Evolutionary conservation across 2,113 vertebrate genomes (phyloP), one percentile per base, ranked within the genome.

Genomic region (Trogon surrucura): DNA sequence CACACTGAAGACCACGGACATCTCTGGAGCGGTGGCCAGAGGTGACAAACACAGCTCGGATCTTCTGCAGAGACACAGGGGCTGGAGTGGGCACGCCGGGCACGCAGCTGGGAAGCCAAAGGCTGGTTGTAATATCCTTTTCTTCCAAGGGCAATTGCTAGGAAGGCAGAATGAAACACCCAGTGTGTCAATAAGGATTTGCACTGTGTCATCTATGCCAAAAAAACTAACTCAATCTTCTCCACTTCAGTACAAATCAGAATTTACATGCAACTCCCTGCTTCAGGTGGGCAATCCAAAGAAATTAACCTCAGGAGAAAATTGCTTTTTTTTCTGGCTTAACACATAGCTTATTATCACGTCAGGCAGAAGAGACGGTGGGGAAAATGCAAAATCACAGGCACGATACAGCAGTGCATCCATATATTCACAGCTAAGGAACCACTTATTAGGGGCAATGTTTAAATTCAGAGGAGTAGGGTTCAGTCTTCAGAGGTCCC

Each of bases 241-340:
- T 92, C 50, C 85, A 90, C 79, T 95, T 95, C 94, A 93, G 90
- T 48, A 86, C 80, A 94, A 94, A 96, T 93, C 48, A 91, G 93
- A 93, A 87, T 97, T 96, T 92, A 91, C 90, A 91, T 96, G 91
- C 91, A 95, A 67, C 87, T 70, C 34, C 91, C 84, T 36, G 89
- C 89, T 96, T 97, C 89, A 97, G 78, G 93, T 93, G 82, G 89
- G 96, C 81, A 97, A 79, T 56, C 67, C 66, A 92, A 10, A 77
- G 89, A 95, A 96, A 96, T 96, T 92, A 96, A 95, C 82, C 83
- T 96, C 88, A 94, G 88, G 66, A 96, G 95, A 97, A 98, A 97
- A 97, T 95, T 97, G 85, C 80, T 94, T 96, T 96, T 96, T 96
- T 79, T 94, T 93, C 95, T 97, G 87, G 93, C 56, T 90, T 95